Conservation (phyloP, 2,113 vertebrate species). For the Australoheros scitulus region DNA sequence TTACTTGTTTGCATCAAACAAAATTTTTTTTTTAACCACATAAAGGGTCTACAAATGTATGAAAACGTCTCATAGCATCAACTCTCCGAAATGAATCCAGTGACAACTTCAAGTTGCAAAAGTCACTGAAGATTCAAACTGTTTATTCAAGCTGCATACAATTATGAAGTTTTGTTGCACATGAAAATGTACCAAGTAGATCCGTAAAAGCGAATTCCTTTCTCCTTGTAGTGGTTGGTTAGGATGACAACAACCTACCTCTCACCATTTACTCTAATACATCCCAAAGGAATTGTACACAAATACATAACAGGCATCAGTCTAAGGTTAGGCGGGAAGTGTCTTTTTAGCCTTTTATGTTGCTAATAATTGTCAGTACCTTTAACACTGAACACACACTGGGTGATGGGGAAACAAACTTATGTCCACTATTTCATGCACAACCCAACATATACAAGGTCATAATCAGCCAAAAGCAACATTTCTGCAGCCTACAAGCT, state of each 20-base stretch:
- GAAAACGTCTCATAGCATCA: background rate
- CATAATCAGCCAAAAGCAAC: background rate
- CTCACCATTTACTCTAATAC: conserved; percentile 25
- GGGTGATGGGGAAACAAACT: background rate
- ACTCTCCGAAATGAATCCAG: background rate
- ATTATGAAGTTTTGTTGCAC: background rate
- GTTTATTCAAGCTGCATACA: background rate
- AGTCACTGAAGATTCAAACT: background rate
- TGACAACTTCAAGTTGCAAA: background rate
- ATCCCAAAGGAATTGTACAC: conserved; percentile 4
- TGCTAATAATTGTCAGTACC: background rate
- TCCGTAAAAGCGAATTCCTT: background rate
- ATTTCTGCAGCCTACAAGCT: background rate
- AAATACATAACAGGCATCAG: background rate
- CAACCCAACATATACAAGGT: background rate
- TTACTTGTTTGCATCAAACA: conserved; percentile 47
- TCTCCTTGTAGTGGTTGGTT: conserved; percentile 6
- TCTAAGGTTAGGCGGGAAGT: background rate
- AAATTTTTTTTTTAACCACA: background rate
- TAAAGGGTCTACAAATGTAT: background rate
- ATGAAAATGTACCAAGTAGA: background rate
- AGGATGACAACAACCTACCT: conserved; percentile 69
- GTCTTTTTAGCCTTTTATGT: background rate
- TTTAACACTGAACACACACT: background rate
- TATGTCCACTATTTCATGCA: background rate